A percentile compares a stretch with the other conserved stretches of the same genome.
Evolutionary conservation across 2,888 invertebrate species (phyloP).

Genomic region (Leptothorax acervorum): DNA sequence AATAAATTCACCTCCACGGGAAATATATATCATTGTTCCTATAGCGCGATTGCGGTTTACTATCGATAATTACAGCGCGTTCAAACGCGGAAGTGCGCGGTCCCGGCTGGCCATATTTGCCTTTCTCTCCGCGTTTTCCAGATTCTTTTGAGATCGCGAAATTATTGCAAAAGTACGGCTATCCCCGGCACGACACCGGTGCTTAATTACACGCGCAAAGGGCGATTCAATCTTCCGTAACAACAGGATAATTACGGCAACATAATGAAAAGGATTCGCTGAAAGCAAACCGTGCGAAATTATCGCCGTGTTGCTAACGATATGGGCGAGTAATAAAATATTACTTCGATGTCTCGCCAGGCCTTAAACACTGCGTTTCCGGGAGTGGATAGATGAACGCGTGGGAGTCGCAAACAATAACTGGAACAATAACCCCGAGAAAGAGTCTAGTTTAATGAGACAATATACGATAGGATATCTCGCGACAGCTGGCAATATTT

Average conservation of each 20-base stretch:
- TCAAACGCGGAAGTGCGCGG: neutral
- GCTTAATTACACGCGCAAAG: slow-evolving; percentile 49
- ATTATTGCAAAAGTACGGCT: slow-evolving; percentile 41
- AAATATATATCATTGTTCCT: slow-evolving; percentile 23
- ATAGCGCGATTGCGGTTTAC: slow-evolving; percentile 23
- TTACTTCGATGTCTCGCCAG: slow-evolving; percentile 29
- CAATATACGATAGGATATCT: slow-evolving; percentile 46
- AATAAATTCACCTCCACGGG: slow-evolving; percentile 29
- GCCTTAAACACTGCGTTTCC: neutral
- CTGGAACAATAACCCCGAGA: slow-evolving; percentile 22
- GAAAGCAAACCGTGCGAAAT: slow-evolving; percentile 26
- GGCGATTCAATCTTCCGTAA: slow-evolving; percentile 49
- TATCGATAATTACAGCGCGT: slow-evolving; percentile 33
- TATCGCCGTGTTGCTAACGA: slow-evolving; percentile 43
- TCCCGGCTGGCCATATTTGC: neutral
- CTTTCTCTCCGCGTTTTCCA: slow-evolving; percentile 26
- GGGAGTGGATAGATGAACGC: neutral
- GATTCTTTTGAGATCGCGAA: slow-evolving; percentile 48
- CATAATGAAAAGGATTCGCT: slow-evolving; percentile 24
- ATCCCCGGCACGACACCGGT: neutral
- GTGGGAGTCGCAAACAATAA: neutral
- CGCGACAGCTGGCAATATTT: slow-evolving; percentile 52
- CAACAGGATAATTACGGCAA: slow-evolving; percentile 45
- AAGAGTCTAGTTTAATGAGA: slow-evolving; percentile 60
- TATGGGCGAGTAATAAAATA: slow-evolving; percentile 45